A percentile compares a stretch with the other conserved stretches of the same genome.
phyloP scores from a whole-genome alignment of 2,888 invertebrate species.

The Listrodromus nycthemerus region DNA sequence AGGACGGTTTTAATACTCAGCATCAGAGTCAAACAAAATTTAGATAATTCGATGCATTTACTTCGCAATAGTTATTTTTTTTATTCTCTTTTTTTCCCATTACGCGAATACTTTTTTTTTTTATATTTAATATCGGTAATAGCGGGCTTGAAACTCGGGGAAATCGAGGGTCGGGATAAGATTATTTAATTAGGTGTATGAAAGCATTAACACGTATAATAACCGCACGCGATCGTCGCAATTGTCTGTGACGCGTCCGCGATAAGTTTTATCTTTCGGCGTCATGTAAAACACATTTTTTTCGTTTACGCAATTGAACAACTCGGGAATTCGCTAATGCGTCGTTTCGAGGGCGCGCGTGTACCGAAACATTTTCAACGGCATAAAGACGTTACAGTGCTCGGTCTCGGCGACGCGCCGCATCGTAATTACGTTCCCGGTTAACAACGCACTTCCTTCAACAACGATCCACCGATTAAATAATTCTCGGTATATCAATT shows the following conservation, averaged over 20 bases:
- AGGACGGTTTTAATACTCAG: too few species aligned
- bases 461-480: conserved; percentile 14
- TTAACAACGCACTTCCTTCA: conserved; percentile 14
- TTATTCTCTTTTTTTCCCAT: too few species aligned
- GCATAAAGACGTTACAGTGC: conserved; percentile 9
- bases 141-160: background rate
- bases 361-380: conserved; percentile 16
- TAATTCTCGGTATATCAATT: background rate
- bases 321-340: conserved; percentile 40
- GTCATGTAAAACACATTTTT: conserved; percentile 42
- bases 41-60: too few species aligned
- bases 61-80: too few species aligned
- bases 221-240: background rate
- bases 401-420: background rate
- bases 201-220: background rate
- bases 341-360: conserved; percentile 16
- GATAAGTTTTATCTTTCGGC: conserved; percentile 36
- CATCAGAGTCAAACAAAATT: too few species aligned
- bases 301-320: conserved; percentile 58
- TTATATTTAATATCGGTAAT: background rate
- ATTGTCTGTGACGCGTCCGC: conserved; percentile 11
- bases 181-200: background rate
- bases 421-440: conserved; percentile 25
- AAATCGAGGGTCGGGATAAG: background rate
- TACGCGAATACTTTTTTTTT: background rate